These are phyloP conservation scores for Nannobrachium achirus DNA, from an alignment of 2,113 vertebrate species.

Conservation along the genomic window DNA sequence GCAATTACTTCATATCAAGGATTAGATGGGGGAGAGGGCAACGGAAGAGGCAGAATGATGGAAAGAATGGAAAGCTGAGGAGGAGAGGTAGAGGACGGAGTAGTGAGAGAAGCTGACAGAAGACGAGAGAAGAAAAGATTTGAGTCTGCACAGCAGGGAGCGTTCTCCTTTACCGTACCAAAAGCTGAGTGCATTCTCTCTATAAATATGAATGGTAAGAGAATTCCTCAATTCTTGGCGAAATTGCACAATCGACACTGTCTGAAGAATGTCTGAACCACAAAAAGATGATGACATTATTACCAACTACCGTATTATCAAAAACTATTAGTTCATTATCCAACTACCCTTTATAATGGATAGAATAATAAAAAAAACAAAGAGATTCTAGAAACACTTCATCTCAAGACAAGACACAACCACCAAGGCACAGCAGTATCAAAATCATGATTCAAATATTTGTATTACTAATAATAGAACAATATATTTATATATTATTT, in stretches of 20 bases:
- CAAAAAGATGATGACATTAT: slow-evolving; percentile 23
- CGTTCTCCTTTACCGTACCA: slow-evolving; percentile 35
- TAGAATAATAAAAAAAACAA: too few species aligned
- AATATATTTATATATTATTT: too few species aligned
- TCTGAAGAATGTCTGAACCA: slow-evolving; percentile 5
- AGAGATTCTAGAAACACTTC: too few species aligned
- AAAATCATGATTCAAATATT: too few species aligned
- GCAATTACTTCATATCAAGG: slow-evolving; percentile 81
- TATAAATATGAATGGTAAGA: slow-evolving; percentile 41
- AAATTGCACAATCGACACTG: slow-evolving; percentile 10
- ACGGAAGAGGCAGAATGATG: slow-evolving; percentile 49
- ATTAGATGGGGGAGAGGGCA: slow-evolving; percentile 74
- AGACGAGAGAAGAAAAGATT: slow-evolving; percentile 41
- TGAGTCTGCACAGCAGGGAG: slow-evolving; percentile 43
- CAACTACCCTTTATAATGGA: too few species aligned
- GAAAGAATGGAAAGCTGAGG: slow-evolving; percentile 41
- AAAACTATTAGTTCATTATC: too few species aligned
- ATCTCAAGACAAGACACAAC: too few species aligned
- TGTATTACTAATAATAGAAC: too few species aligned
- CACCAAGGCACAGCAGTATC: too few species aligned
- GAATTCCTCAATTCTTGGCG: slow-evolving; percentile 34
- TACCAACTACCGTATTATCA: too few species aligned
- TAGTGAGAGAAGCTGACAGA: slow-evolving; percentile 28
- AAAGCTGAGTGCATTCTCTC: slow-evolving; percentile 31
- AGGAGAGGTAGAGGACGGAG: slow-evolving; percentile 49